Percentiles rank a stretch among this genome's conserved stretches.
These are phyloP conservation scores for Anguilla japonica DNA, from an alignment of 2,113 vertebrate genomes.

Conservation along the genomic window DNA sequence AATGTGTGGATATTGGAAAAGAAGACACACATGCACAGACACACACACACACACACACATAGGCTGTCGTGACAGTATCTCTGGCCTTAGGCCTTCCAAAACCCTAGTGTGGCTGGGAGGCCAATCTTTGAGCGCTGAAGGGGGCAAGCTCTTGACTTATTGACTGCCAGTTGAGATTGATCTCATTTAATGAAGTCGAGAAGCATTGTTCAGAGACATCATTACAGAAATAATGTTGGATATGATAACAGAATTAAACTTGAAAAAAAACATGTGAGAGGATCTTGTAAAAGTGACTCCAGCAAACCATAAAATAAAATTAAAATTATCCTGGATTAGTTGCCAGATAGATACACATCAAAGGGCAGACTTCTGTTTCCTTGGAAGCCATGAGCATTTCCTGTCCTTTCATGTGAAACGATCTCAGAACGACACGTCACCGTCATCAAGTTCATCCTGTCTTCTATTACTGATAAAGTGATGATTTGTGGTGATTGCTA, in stretches of 20 bases:
- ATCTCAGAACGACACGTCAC: constrained; percentile 18
- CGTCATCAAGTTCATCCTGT: constrained; percentile 43
- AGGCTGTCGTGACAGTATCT: constrained; percentile 2
- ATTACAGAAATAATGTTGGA: not conserved
- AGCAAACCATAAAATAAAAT: constrained; percentile 45
- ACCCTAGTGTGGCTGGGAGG: not conserved
- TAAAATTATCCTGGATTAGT: constrained; percentile 45
- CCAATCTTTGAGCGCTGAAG: not conserved
- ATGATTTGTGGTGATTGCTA: constrained; percentile 41
- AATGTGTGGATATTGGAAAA: not conserved
- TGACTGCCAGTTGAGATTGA: not conserved
- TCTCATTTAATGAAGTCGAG: not conserved
- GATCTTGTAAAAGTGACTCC: constrained; percentile 38
- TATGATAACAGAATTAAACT: not conserved
- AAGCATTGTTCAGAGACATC: not conserved
- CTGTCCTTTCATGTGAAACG: constrained; percentile 18
- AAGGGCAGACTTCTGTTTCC: constrained; percentile 4
- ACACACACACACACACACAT: not conserved
- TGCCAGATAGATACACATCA: constrained; percentile 36
- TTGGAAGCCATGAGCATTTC: constrained; percentile 17
- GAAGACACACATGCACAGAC: not conserved
- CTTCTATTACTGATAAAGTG: constrained; percentile 47
- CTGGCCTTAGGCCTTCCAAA: not conserved
- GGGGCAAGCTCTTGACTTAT: not conserved
- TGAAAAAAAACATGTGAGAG: not conserved